Conservation (phyloP, 92 coral and sea anemone genomes). For the Actinostola sp. region DNA sequence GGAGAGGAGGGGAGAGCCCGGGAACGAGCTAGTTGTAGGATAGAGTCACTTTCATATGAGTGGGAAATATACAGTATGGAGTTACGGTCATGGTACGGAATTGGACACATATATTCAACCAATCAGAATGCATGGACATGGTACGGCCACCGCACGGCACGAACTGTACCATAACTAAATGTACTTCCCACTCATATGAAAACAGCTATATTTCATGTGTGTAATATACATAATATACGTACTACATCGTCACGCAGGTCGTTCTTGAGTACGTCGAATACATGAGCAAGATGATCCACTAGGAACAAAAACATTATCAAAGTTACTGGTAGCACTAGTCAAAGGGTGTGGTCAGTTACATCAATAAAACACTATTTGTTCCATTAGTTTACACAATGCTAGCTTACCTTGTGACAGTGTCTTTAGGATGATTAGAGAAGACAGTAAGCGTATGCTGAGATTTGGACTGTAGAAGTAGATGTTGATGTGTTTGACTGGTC, state of each 20-base stretch:
- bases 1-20: too few relatives aligned
- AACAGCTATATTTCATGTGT: not conserved
- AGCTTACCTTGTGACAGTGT: constrained; percentile 87
- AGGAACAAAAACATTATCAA: not conserved
- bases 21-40: too few relatives aligned
- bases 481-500: constrained; percentile 59
- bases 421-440: constrained; percentile 86
- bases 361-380: too few relatives aligned
- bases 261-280: constrained; percentile 90
- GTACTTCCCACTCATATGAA: not conserved
- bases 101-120: too few relatives aligned
- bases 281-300: constrained; percentile 92
- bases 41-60: too few relatives aligned
- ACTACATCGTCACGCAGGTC: constrained; percentile 92
- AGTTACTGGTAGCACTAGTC: too few relatives aligned
- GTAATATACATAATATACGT: constrained; percentile 5
- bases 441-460: constrained; percentile 77
- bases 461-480: constrained; percentile 90
- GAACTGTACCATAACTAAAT: too few relatives aligned
- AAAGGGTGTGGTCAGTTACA: not conserved
- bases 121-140: too few relatives aligned
- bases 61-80: too few relatives aligned
- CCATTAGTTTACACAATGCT: too few relatives aligned
- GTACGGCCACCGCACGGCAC: too few relatives aligned
- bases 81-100: too few relatives aligned